These are phyloP conservation scores for Pantala flavescens DNA, from an alignment of 1,140 invertebrate species.

Conservation along the genomic window DNA sequence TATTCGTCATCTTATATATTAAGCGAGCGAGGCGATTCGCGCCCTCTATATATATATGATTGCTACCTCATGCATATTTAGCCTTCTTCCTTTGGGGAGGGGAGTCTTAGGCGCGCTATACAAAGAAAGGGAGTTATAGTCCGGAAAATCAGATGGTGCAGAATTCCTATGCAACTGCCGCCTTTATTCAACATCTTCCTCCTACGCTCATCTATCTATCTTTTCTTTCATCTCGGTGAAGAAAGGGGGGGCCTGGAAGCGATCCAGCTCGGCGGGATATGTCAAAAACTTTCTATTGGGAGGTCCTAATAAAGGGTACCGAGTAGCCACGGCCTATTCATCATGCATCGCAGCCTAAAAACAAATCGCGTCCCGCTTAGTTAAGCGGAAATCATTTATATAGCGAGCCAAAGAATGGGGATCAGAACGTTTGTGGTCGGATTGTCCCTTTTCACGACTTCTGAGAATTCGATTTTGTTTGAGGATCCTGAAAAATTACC, in stretches of 20 bases:
- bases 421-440: too few species aligned
- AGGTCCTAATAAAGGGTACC: neutral
- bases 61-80: too few species aligned
- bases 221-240: neutral
- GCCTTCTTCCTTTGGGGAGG: neutral
- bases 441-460: too few species aligned
- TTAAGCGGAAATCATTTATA: constrained; percentile 4
- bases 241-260: neutral
- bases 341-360: neutral
- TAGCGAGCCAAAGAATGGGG: neutral
- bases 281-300: neutral
- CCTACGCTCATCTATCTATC: neutral
- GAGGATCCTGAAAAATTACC: too few species aligned
- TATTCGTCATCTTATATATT: too few species aligned
- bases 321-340: neutral
- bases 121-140: neutral
- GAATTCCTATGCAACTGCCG: neutral
- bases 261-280: neutral
- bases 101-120: neutral
- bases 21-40: too few species aligned
- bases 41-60: too few species aligned
- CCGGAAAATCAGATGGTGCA: constrained; percentile 8
- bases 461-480: too few species aligned
- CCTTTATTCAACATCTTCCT: neutral
- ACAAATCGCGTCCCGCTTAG: constrained; percentile 3